phyloP scores from a whole-genome alignment of 2,888 invertebrate species.

The Metallyticus violacea region DNA sequence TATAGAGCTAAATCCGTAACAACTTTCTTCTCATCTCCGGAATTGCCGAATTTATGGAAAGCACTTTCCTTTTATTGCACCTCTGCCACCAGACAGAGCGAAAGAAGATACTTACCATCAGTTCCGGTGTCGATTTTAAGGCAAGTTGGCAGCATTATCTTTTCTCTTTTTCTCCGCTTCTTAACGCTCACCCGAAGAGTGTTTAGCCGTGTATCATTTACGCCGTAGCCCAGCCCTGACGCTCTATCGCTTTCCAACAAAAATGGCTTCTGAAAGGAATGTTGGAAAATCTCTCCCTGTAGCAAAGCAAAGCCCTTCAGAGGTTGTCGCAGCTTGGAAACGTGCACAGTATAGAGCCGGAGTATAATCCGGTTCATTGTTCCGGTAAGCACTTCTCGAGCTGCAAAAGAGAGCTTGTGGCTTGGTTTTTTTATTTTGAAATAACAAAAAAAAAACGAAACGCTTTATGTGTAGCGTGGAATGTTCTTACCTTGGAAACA shows the following conservation, averaged over 20 bases:
- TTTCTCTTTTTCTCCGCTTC: neutral
- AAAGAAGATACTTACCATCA: neutral
- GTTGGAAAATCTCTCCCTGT: neutral
- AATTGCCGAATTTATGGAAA: neutral
- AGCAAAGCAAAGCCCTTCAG: too few species aligned
- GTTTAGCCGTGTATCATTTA: neutral
- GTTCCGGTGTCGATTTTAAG: neutral
- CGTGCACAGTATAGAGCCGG: too few species aligned
- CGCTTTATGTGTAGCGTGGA: too few species aligned
- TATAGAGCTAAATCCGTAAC: neutral
- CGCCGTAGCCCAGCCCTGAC: neutral
- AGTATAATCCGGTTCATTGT: too few species aligned
- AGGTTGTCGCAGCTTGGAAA: too few species aligned
- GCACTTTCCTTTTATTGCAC: neutral
- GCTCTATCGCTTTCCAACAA: neutral
- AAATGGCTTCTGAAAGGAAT: too few species aligned
- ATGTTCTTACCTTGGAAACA: too few species aligned
- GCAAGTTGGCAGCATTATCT: too few species aligned
- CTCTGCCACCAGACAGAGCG: neutral
- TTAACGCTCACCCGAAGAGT: neutral
- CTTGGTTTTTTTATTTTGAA: too few species aligned
- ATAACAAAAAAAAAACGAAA: too few species aligned
- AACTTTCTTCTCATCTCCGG: neutral
- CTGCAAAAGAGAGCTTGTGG: too few species aligned
- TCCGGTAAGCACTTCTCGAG: too few species aligned